Base-by-base conservation (phyloP, 2,888 invertebrate genomes). In the Pterostichus niger region DNA sequence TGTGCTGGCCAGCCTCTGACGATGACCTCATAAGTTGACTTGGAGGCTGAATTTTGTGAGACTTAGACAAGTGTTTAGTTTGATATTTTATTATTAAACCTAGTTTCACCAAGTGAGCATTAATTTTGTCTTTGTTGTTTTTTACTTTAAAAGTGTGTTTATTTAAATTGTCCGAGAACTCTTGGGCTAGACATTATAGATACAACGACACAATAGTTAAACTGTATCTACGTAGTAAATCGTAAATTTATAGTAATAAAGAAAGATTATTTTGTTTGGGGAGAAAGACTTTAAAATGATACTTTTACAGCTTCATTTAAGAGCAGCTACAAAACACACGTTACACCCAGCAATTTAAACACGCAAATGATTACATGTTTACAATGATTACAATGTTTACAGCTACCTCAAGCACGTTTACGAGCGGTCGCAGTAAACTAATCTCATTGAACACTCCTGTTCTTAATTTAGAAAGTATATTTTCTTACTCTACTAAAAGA, bases 231-330 rank as follows among this genome's bases (percentile, higher is more conserved):
- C 11, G 31, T 17, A 33, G 3, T 13, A 5, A 33, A 33, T 64
- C 64, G 64, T 64, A 64, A 64, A 64, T 64, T 64, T 35, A 64
- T 64, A 64, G 64, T 35, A 33, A 64, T 64, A 64, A 64, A 64
- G 35, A 33, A 64, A 64, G 35, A 64, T 64, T 64, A 64, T 64
- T 59, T 24, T 64, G 64, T 64, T 33, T 31, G 6, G 40, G 7
- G 40, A 40, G 5, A 40, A 49, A n/a, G 49, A n/a, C 49, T 13
- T 13, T 49, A 13, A 49, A 64, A 64, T 64, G 64, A 64, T 35
- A 35, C 33, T 64, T 64, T 64, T 64, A 64, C 64, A 35, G 64
- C 35, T 61, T 64, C 33, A 64, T 64, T 64, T 64, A 64, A 33
- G 64, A 33, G 64, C n/a, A 10, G 49, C 49, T 49, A 40, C 13